A percentile compares a stretch with the other conserved stretches of the same genome.
phyloP scores from a whole-genome alignment of 2,113 vertebrate species.

The Rhombomys opimus region DNA sequence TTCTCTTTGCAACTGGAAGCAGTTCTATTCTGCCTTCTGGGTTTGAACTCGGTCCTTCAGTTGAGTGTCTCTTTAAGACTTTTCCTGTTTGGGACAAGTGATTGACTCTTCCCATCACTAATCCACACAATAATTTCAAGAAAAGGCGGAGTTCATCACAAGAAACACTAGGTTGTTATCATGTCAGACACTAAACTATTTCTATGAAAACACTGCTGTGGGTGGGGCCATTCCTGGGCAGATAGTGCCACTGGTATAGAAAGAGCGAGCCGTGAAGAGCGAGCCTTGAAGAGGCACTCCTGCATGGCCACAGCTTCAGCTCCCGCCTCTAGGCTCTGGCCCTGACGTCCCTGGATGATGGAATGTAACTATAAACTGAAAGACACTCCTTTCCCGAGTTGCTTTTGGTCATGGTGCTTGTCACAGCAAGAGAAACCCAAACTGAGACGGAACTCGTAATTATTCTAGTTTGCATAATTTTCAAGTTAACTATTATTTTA shows the following conservation, averaged over 20 bases:
- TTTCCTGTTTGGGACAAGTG: conserved; percentile 89
- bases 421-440: background rate
- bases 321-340: background rate
- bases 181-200: background rate
- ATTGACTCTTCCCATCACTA: conserved; percentile 89
- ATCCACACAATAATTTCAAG: conserved; percentile 91
- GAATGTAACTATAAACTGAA: background rate
- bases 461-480: background rate
- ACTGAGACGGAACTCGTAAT: background rate
- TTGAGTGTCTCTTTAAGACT: conserved; percentile 88
- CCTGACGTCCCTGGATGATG: background rate
- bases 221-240: background rate
- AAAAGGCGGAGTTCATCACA: conserved; percentile 91
- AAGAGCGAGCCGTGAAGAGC: background rate
- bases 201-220: background rate
- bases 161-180: conserved; percentile 64
- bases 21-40: conserved; percentile 86
- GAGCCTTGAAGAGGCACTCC: background rate
- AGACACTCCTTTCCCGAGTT: background rate
- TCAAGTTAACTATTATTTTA: background rate
- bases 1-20: conserved; percentile 85
- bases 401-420: background rate
- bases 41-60: conserved; percentile 87
- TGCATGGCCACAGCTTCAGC: background rate
- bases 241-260: background rate